Conservation (phyloP, 2,797 vertebrate species). For the Trematomus bernacchii region DNA sequence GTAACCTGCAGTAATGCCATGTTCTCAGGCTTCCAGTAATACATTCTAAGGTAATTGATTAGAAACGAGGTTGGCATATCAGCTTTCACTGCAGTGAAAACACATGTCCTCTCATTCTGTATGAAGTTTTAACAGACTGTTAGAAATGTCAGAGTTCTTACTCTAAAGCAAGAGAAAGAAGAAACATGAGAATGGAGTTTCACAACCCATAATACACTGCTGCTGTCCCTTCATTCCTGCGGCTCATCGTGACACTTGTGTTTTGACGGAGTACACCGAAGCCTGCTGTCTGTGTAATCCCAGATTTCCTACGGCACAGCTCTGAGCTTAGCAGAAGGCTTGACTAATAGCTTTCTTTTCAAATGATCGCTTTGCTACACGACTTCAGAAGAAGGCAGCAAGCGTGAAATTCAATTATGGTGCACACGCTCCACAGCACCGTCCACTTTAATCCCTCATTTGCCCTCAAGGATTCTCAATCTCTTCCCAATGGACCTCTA, state of each 20-base stretch:
- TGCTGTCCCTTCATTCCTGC: conserved; percentile 54
- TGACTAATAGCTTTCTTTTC: conserved; percentile 91
- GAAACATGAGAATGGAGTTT: background rate
- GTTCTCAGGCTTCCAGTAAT: background rate
- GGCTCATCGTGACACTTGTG: conserved; percentile 64
- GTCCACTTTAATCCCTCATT: conserved; percentile 87
- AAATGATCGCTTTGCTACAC: conserved; percentile 94
- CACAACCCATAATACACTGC: conserved; percentile 4
- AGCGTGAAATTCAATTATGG: conserved; percentile 97
- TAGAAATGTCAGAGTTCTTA: background rate
- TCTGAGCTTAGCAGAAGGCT: conserved; percentile 76
- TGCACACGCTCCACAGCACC: conserved; percentile 88
- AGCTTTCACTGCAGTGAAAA: too few relatives aligned
- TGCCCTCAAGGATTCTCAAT: conserved; percentile 77
- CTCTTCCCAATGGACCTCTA: conserved; percentile 50
- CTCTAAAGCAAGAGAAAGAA: background rate
- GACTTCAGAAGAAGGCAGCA: conserved; percentile 93
- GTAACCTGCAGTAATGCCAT: background rate
- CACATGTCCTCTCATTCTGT: too few relatives aligned
- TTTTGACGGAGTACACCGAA: conserved; percentile 75
- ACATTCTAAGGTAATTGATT: background rate
- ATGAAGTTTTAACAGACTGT: background rate
- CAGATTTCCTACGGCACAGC: conserved; percentile 80
- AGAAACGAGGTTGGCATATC: background rate
- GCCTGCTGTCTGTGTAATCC: conserved; percentile 80